phyloP scores from a whole-genome alignment of 2,113 vertebrate species.

The Azemiops feae region DNA sequence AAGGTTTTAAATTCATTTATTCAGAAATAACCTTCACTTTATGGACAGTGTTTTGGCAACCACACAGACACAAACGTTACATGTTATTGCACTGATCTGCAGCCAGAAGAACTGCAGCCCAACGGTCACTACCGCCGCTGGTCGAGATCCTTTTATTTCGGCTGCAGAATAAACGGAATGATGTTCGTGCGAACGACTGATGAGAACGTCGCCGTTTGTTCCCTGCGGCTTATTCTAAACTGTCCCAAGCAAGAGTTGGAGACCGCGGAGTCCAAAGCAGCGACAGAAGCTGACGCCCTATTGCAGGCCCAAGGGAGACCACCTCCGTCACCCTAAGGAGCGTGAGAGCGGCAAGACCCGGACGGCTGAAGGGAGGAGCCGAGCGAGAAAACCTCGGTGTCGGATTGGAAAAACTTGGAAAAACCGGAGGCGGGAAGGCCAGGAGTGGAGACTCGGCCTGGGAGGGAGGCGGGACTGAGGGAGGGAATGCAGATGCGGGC shows the following conservation, averaged over 20 bases:
- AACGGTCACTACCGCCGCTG: too few relatives aligned
- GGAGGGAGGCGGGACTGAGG: not conserved
- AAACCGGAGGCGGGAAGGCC: constrained; percentile 2
- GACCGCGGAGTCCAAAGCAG: not conserved
- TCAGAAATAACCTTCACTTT: not conserved
- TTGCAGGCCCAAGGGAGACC: not conserved
- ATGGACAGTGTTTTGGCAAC: not conserved
- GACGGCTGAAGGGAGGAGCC: not conserved
- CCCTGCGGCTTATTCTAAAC: not conserved
- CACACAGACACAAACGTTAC: too few relatives aligned
- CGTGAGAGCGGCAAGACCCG: not conserved
- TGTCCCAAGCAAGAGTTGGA: not conserved
- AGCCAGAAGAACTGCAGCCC: not conserved
- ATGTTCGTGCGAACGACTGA: not conserved
- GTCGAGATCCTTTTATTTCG: not conserved
- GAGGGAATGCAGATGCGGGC: not conserved
- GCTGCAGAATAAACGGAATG: not conserved
- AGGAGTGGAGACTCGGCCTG: not conserved
- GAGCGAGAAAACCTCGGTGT: not conserved
- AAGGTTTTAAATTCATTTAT: not conserved
- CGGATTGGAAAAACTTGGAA: not conserved
- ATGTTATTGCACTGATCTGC: too few relatives aligned
- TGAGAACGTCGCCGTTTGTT: not conserved
- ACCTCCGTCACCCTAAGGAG: not conserved
- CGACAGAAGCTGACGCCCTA: not conserved